Evolutionary conservation across 2,888 invertebrate species (phyloP).

Genomic region (Hermaeophaga mercurialis): DNA sequence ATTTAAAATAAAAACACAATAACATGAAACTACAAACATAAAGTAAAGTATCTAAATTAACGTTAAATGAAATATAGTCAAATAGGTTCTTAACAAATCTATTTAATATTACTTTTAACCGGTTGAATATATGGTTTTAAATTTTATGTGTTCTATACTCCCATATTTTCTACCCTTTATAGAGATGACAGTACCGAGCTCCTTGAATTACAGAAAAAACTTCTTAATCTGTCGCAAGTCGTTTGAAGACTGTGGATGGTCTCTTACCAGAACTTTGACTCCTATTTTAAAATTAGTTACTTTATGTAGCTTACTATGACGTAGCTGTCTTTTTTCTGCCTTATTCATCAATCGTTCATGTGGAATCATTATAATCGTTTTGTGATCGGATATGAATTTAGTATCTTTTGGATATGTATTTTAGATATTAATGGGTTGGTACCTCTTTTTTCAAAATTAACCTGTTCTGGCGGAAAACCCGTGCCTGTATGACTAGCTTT

Average conservation of each 20-base stretch:
- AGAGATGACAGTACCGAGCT: neutral
- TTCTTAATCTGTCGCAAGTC: conserved; percentile 1
- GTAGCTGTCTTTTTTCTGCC: conserved; percentile 5
- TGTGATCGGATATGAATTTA: neutral
- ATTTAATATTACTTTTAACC: too few species aligned
- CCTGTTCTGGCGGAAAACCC: neutral
- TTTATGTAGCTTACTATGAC: neutral
- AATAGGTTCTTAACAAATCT: too few species aligned
- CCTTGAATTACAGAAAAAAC: conserved; percentile 6
- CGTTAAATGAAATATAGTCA: too few species aligned
- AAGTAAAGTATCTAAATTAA: too few species aligned
- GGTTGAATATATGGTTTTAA: neutral
- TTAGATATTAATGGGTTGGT: neutral
- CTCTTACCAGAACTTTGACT: neutral
- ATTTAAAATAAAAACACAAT: too few species aligned
- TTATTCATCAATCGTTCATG: neutral
- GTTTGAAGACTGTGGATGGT: conserved; percentile 6
- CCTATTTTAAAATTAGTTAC: neutral
- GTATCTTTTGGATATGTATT: neutral
- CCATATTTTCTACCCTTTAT: neutral
- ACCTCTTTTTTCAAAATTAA: neutral
- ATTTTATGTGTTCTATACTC: neutral
- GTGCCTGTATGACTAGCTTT: conserved; percentile 1
- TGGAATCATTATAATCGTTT: neutral
- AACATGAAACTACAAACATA: too few species aligned